phyloP scores from a whole-genome alignment of 2,113 vertebrate genomes.

The Rattus rattus region DNA sequence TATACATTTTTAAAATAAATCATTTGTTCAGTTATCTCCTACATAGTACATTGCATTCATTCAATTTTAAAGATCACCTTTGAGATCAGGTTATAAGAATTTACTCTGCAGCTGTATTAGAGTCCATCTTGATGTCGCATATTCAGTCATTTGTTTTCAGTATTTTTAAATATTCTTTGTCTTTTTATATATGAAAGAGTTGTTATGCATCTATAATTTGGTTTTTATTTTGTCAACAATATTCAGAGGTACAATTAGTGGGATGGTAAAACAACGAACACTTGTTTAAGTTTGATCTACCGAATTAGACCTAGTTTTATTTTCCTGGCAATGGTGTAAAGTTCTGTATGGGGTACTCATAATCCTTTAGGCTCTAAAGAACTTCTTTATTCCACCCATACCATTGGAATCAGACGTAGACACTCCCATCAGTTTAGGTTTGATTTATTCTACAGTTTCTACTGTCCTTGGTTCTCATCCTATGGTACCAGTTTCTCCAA shows the following conservation, averaged over 20 bases:
- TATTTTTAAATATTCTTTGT: neutral
- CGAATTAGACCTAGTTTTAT: neutral
- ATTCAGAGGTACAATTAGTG: neutral
- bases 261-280: neutral
- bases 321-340: neutral
- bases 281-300: neutral
- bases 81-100: neutral
- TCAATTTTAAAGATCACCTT: neutral
- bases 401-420: neutral
- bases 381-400: neutral
- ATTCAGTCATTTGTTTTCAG: neutral
- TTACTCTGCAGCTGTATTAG: neutral
- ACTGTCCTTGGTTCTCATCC: neutral
- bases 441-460: neutral
- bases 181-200: neutral
- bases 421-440: neutral
- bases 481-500: neutral
- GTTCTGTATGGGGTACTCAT: neutral
- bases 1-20: neutral
- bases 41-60: neutral
- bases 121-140: neutral
- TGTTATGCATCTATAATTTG: neutral
- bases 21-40: too few species aligned
- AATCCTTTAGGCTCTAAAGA: neutral
- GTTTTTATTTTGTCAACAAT: neutral